Evolutionary conservation across 2,888 invertebrate genomes (phyloP), one percentile per base, ranked within the genome.

Genomic region (Drepana falcataria): DNA sequence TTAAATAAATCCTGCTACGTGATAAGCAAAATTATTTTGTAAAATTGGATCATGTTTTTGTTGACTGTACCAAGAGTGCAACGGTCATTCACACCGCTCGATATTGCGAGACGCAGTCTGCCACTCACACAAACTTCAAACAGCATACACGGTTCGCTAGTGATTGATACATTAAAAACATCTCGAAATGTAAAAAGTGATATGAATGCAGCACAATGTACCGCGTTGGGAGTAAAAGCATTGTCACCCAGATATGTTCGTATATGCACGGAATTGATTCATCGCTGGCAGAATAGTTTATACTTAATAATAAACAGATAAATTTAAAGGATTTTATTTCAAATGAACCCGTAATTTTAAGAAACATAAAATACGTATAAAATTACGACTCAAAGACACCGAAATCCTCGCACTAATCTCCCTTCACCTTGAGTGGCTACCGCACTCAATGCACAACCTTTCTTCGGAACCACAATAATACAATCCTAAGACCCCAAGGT

Each of bases 91-190:
- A 47, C 4, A 35, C 44, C 67, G 68, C 62, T 71, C 68, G 64
- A 70, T 66, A 65, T 21, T 6, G 37, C 48, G 60, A 44, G 56
- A 60, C 60, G 59, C 62, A 69, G 65, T 57, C 60, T 63, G 57
- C 48, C 57, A 61, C 59, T 48, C 61, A 61, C 58, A 59, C 55
- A 52, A 52, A 51, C 54, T 54, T 37, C 35, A 35, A 35, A 4
- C 34, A 34, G 51, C 47, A 41, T 40, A 21, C 33, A 44, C 2
- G 37, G 56, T 52, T 47, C 52, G 49, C 51, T 55, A 48, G 44
- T 61, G 61, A 59, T 56, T 35, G 53, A 60, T 57, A 53, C 37
- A 49, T 40, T 21, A 33, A 49, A 49, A 40, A 49, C n/a, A 33
- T 33, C n/a, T 49, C 49, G 5, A 37, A 48, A 48, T 48, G 33